Percentiles rank a stretch among this genome's conserved stretches.
Evolutionary conservation across 2,888 invertebrate genomes (phyloP).

Genomic region (Scaptodrosophila latifasciaeformis): DNA sequence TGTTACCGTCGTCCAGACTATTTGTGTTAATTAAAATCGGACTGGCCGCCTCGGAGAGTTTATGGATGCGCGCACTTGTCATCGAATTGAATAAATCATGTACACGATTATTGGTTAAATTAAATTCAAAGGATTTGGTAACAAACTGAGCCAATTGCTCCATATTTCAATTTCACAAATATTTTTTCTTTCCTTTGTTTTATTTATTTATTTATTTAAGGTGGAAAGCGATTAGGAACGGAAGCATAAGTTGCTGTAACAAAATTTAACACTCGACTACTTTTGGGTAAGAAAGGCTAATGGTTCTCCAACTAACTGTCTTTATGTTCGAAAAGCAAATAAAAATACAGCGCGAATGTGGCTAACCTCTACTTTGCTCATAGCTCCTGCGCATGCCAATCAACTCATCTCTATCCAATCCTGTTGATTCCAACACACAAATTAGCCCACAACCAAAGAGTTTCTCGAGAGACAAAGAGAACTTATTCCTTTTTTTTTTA

Average conservation of each 20-base stretch:
- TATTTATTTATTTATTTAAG: slow-evolving; percentile 8
- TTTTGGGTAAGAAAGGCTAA: slow-evolving; percentile 43
- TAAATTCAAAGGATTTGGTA: slow-evolving; percentile 87
- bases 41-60: slow-evolving; percentile 45
- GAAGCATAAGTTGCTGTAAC: slow-evolving; percentile 52
- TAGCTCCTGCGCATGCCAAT: slow-evolving; percentile 36
- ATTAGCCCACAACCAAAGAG: no score
- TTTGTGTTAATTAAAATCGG: slow-evolving; percentile 37
- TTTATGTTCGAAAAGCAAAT: slow-evolving; percentile 31
- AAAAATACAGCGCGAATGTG: slow-evolving; percentile 29
- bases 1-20: slow-evolving; percentile 20
- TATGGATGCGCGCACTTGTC: slow-evolving; percentile 57
- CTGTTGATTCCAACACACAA: neutral
- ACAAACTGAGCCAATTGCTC: slow-evolving; percentile 94
- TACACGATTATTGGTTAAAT: slow-evolving; percentile 72
- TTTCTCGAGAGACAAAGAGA: no score
- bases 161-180: slow-evolving; percentile 77
- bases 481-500: neutral
- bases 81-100: slow-evolving; percentile 71
- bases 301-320: slow-evolving; percentile 42
- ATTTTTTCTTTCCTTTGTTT: slow-evolving; percentile 15
- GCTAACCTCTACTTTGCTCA: slow-evolving; percentile 8
- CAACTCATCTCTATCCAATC: neutral
- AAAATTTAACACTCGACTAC: slow-evolving; percentile 53
- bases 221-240: slow-evolving; percentile 28